Evolutionary conservation across 2,797 vertebrate genomes (phyloP), one percentile per base, ranked within the genome.

Genomic region (Muraenolepis orangiensis): DNA sequence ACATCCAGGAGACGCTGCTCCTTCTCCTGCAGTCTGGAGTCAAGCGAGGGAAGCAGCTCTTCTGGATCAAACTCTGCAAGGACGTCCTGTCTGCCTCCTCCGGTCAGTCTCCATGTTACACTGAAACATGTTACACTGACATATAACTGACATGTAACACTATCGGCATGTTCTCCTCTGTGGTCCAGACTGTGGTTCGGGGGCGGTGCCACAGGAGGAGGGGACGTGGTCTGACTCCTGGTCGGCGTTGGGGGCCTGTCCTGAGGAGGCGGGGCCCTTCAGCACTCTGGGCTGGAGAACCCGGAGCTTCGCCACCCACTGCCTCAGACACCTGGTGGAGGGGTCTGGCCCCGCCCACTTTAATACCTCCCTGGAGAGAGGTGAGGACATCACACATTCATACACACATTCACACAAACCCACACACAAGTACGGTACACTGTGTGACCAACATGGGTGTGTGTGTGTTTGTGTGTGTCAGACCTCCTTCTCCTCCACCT

Each of bases 61-160:
- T 95, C 83, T 98, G 97, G 97, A 88, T 98, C 32, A 96, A 96
- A 73, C 95, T 98, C 76, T 98, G 96, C 93, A 97, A 96, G 87
- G 96, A 98, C 72, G 94, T 98, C 74, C 94, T 98, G 81, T 95
- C 96, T 68, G 92, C 96, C 1, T 96, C 95, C 66, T 93, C 94
- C 72, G 96, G 96, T 97, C 51, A 18, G 74, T 76, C 10, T n/a
- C 0, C 20, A 20, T 69, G 18, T 32, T 36, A 10, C 40, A 46
- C 40, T 2, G 1, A 2, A 61, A 23, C 51, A 61, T 61, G n/a
- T 61, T 11, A 26, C 51, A 57, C 20, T 10, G 2, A 6, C 51
- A 57, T n/a, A 18, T 5, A 16, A 20, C 46, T 57, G 5, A 20
- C 46, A 57, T 57, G 46, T 57, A n/a, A 7, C 46, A n/a, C 46